Percentiles rank a stretch among this genome's conserved stretches.
phyloP scores from a whole-genome alignment of 2,888 invertebrate species.

The Actias luna region DNA sequence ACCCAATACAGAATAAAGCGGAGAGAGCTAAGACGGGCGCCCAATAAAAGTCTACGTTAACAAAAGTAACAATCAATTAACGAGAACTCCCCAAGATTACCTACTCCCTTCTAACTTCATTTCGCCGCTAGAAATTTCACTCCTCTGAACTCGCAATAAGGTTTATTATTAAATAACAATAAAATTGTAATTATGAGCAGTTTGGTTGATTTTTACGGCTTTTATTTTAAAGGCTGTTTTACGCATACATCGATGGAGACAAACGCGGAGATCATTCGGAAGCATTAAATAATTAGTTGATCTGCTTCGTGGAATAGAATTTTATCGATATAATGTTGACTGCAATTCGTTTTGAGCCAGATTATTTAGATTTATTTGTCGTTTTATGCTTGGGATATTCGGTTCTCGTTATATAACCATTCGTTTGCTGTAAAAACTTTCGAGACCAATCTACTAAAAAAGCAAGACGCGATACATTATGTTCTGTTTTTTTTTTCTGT shows the following conservation, averaged over 20 bases:
- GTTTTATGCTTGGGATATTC: background rate
- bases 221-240: slow-evolving; percentile 1
- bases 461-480: too few species aligned
- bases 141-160: background rate
- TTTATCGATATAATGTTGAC: background rate
- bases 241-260: background rate
- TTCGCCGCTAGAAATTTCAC: slow-evolving; percentile 19
- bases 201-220: slow-evolving; percentile 21
- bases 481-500: too few species aligned
- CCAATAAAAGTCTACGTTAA: slow-evolving; percentile 46
- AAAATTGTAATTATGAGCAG: slow-evolving; percentile 7
- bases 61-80: slow-evolving; percentile 61
- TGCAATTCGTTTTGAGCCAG: background rate
- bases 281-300: slow-evolving; percentile 16
- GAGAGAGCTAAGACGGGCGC: slow-evolving; percentile 19
- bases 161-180: slow-evolving; percentile 20
- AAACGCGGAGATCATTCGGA: background rate
- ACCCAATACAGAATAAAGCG: slow-evolving; percentile 29
- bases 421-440: too few species aligned
- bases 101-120: slow-evolving; percentile 27
- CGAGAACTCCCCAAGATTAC: slow-evolving; percentile 40
- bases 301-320: background rate
- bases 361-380: background rate
- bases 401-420: too few species aligned
- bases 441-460: too few species aligned